Percentiles rank a stretch among this genome's conserved stretches.
phyloP scores from a whole-genome alignment of 1,140 invertebrate genomes.

The Chironomus tepperi region DNA sequence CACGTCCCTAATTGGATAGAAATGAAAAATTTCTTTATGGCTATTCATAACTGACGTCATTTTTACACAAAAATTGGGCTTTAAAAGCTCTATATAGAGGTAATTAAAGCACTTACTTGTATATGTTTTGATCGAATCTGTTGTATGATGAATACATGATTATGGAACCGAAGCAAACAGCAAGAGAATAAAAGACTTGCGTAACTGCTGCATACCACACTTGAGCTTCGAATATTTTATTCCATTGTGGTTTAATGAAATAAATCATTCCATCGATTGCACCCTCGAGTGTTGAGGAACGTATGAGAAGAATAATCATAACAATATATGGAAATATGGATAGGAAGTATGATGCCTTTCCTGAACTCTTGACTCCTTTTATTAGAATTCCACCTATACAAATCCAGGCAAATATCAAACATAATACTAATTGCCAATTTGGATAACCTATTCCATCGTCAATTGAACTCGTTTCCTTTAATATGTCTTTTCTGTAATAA shows the following conservation, averaged over 20 bases:
- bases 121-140: constrained; percentile 65
- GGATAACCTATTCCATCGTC: constrained; percentile 52
- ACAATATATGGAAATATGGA: constrained; percentile 68
- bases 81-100: too few species aligned
- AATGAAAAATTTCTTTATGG: constrained; percentile 18
- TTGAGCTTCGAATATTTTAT: constrained; percentile 53
- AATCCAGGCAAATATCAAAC: constrained; percentile 60
- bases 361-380: constrained; percentile 52
- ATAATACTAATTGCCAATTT: constrained; percentile 56
- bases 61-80: too few species aligned
- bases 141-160: constrained; percentile 80
- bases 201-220: constrained; percentile 80
- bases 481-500: constrained; percentile 3
- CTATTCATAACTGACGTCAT: too few species aligned
- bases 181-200: constrained; percentile 77
- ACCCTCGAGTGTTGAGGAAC: constrained; percentile 64
- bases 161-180: constrained; percentile 69
- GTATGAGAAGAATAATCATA: constrained; percentile 53
- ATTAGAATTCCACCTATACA: constrained; percentile 56
- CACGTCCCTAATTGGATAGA: constrained; percentile 46
- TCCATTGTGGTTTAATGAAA: constrained; percentile 63
- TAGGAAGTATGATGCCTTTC: constrained; percentile 59
- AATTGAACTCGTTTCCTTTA: constrained; percentile 45
- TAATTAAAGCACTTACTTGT: constrained; percentile 49
- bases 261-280: constrained; percentile 65